These are phyloP conservation scores for Sciurus niger DNA, from an alignment of 2,113 vertebrate genomes.

Conservation along the genomic window DNA sequence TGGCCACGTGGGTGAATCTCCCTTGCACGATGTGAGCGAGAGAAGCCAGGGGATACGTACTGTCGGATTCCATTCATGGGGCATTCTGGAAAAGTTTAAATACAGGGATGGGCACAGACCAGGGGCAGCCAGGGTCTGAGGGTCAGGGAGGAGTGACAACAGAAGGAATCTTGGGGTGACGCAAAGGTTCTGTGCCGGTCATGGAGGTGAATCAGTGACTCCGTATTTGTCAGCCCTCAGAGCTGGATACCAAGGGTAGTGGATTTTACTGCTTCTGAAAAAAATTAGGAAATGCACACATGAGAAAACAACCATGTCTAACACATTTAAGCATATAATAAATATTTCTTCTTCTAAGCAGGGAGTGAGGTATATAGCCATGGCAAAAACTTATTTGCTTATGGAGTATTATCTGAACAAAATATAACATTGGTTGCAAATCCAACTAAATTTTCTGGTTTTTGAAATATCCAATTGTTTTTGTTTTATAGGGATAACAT, in stretches of 20 bases:
- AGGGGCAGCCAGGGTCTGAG: background rate
- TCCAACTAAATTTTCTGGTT: background rate
- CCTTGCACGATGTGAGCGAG: background rate
- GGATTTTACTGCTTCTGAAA: background rate
- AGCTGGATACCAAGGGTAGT: background rate
- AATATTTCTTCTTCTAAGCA: background rate
- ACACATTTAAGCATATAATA: background rate
- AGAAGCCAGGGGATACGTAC: background rate
- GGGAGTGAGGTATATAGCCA: background rate
- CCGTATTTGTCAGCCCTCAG: background rate
- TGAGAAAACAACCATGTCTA: background rate
- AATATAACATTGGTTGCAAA: background rate
- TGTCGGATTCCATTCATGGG: background rate
- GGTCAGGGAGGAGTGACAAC: background rate
- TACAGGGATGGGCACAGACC: background rate
- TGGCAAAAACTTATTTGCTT: slow-evolving; percentile 5
- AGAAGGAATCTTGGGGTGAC: background rate
- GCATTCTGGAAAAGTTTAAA: background rate
- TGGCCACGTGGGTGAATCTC: fast-evolving
- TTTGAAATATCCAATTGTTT: background rate
- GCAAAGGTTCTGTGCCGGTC: background rate
- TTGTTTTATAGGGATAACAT: background rate
- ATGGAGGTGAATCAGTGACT: background rate
- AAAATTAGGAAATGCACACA: background rate
- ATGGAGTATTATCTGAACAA: background rate